Base-by-base conservation (phyloP, 2,797 vertebrate genomes). In the Gymnodraco acuticeps region DNA sequence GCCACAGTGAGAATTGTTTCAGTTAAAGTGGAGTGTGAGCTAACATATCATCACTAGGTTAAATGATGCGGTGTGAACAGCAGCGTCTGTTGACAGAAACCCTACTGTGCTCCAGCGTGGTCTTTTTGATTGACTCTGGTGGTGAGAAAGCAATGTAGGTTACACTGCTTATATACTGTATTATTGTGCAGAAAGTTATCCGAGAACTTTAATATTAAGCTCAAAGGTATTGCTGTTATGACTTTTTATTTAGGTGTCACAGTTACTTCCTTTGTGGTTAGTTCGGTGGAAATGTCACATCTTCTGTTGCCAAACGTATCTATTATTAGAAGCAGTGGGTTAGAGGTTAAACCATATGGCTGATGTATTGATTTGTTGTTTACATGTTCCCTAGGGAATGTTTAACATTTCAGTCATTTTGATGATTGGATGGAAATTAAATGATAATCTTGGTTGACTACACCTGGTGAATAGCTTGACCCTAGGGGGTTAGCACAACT, bases 51-150 rank as follows among this genome's bases (percentile, higher is more conserved):
- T 54, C 42, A 27, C 46, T 31, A 27, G 42, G 13, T 48, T 77
- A 47, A 73, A 53, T 73, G 59, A 31, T 82, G 19, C 58, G 48
- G 56, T 78, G 70, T 65, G 72, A 81, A 73, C 73, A 61, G 72
- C 66, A 53, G 62, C 19, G 33, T 65, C 41, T 47, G 67, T 31
- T 73, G 69, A 67, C 64, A 81, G 82, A 77, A 72, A 63, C 73
- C 56, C 70, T 33, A n/a, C 56, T 64, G 76, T 46, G 64, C 50
- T 75, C 41, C 66, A 55, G 70, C 50, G n/a, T 69, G 56, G 47
- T 10, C 4, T 64, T 58, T 65, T 71, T 55, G 70, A 64, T 50
- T 70, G 55, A 76, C 66, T 58, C 62, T 45, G 43, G 20, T 54
- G 60, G 52, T 47, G 50, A 70, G 61, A 75, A 73, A 69, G 51